Evolutionary conservation across 2,797 vertebrate genomes (phyloP), one percentile per base, ranked within the genome.

Genomic region (Tachyglossus aculeatus): DNA sequence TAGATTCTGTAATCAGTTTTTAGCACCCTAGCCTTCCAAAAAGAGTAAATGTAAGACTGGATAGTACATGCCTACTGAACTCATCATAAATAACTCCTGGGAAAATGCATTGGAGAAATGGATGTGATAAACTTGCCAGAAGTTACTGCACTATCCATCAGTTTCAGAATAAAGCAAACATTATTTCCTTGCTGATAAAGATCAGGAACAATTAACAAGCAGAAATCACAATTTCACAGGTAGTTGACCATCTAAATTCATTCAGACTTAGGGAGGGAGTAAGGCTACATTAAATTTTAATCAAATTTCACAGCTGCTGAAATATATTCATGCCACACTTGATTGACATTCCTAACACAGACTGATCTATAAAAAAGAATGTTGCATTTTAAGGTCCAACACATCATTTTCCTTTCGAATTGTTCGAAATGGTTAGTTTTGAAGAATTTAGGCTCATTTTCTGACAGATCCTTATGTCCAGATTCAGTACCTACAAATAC

Each of bases 251-350:
- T 74, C 52, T 81, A 79, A 87, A 84, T 81, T 52, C 60, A 88
- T 81, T 78, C 64, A 80, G 52, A 73, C 62, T 80, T 82, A 14
- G 61, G 67, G 36, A 70, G 85, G 67, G 74, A 84, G 48, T 66
- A 57, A 84, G 41, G 33, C 50, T 77, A 50, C 74, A 88, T 77
- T 90, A 87, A 83, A 68, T 85, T 89, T 89, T 90, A 92, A 90
- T 89, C 77, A 76, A 77, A 91, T 89, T 89, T 90, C 78, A 88
- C 64, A 83, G 85, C 59, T 89, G 25, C 73, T 86, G 71, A 74
- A 85, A 83, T 78, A 62, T 58, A 87, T 86, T 89, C 67, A 67
- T 67, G 54, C 56, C 29, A 67, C 73, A 67, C 71, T 85, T 89
- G 83, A 90, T 66, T 89, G 88, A 67, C 89, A 88, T 77, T 68